These are phyloP conservation scores for Sphecodes monilicornis DNA, from an alignment of 2,888 invertebrate species.

Conservation along the genomic window DNA sequence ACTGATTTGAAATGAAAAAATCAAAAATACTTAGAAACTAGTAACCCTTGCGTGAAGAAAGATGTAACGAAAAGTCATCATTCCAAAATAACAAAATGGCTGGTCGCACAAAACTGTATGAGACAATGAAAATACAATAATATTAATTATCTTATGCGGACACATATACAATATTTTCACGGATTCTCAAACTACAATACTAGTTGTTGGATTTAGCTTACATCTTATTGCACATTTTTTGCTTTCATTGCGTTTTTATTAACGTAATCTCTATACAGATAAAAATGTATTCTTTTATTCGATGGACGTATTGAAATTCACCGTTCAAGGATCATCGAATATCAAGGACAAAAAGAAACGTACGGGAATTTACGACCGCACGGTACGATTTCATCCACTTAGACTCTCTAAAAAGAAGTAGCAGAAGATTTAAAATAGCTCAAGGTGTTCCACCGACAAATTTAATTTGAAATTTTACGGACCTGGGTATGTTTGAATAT, in stretches of 20 bases:
- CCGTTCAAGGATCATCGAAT: neutral
- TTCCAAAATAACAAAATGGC: too few species aligned
- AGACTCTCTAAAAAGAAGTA: neutral
- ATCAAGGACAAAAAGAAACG: neutral
- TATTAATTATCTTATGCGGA: too few species aligned
- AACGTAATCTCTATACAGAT: neutral
- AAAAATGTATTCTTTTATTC: neutral
- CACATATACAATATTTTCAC: too few species aligned
- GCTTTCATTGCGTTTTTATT: neutral
- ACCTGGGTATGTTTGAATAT: neutral
- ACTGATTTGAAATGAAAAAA: too few species aligned
- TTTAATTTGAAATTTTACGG: neutral
- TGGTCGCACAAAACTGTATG: too few species aligned
- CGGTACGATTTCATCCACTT: neutral
- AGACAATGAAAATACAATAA: too few species aligned
- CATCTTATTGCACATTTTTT: too few species aligned
- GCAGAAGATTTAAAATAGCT: neutral
- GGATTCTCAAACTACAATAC: too few species aligned
- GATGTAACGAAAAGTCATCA: too few species aligned
- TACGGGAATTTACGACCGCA: neutral
- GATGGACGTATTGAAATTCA: neutral
- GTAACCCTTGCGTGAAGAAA: too few species aligned
- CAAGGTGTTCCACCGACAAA: neutral
- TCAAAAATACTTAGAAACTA: too few species aligned
- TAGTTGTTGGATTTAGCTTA: too few species aligned